Percentiles rank a stretch among this genome's conserved stretches.
These are phyloP conservation scores for Aegotheles bennettii DNA, from an alignment of 2,113 vertebrate genomes.

Conservation along the genomic window DNA sequence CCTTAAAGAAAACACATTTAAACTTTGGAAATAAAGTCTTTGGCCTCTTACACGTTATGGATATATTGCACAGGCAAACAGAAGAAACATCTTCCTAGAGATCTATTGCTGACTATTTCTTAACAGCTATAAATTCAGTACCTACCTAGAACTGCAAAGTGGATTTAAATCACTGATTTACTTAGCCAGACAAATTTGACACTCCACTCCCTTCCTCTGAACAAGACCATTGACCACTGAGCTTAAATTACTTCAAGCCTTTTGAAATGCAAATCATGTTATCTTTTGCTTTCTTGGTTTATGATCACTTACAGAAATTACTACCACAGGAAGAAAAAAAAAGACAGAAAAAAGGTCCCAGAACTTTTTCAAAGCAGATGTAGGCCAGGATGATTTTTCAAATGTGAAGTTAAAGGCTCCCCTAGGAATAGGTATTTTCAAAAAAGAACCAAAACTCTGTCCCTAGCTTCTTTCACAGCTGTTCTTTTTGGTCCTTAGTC, in stretches of 20 bases:
- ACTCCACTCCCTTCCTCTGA: background rate
- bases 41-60: background rate
- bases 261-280: background rate
- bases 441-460: background rate
- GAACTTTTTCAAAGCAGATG: background rate
- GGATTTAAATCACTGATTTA: background rate
- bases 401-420: background rate
- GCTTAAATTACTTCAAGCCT: background rate
- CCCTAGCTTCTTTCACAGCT: background rate
- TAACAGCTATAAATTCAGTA: background rate
- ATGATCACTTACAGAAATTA: background rate
- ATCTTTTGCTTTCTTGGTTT: background rate
- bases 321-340: background rate
- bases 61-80: accelerated
- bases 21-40: background rate
- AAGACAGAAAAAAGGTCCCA: background rate
- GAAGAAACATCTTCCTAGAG: background rate
- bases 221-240: background rate
- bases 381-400: background rate
- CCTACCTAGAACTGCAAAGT: background rate
- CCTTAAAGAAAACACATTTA: background rate
- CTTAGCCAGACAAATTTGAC: background rate
- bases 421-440: background rate
- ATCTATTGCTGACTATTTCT: background rate
- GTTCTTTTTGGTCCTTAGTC: background rate